These are phyloP conservation scores for Drosophila kambysellisi DNA, from an alignment of 2,888 invertebrate genomes.

Conservation along the genomic window DNA sequence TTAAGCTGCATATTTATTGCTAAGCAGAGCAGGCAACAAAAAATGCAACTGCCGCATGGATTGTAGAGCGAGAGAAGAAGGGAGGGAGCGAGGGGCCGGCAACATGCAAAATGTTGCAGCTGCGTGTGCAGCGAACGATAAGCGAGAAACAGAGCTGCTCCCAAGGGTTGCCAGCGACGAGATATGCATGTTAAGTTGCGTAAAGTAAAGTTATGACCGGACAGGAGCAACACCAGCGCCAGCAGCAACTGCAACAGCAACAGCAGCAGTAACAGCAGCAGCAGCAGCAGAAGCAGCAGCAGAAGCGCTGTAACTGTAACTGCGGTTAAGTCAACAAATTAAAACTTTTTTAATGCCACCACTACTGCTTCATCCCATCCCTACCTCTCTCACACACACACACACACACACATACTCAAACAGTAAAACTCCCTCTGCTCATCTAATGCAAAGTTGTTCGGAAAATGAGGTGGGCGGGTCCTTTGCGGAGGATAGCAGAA, in stretches of 20 bases:
- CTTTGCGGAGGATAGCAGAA: conserved; percentile 35
- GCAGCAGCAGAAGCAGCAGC: conserved; percentile 25
- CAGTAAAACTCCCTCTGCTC: conserved; percentile 8
- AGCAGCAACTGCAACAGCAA: conserved; percentile 19
- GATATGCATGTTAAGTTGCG: conserved; percentile 82
- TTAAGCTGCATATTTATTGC: conserved; percentile 80
- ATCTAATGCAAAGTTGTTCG: conserved; percentile 41
- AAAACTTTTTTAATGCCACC: conserved; percentile 69
- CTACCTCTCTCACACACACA: background rate
- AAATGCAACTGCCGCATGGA: conserved; percentile 31
- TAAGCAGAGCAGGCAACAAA: conserved; percentile 58
- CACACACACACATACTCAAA: background rate
- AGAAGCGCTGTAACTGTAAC: conserved; percentile 70
- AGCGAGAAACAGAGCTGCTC: conserved; percentile 59
- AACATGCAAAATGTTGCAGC: conserved; percentile 71
- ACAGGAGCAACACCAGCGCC: conserved; percentile 37
- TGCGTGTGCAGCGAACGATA: conserved; percentile 74
- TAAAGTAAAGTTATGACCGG: conserved; percentile 76
- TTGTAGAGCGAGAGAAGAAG: conserved; percentile 6
- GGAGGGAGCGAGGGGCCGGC: conserved; percentile 3
- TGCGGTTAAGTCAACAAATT: conserved; percentile 82
- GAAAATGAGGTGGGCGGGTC: conserved; percentile 22
- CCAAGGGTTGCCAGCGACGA: conserved; percentile 67
- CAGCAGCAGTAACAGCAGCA: conserved; percentile 13
- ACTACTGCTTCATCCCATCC: background rate